Percentiles rank a stretch among this genome's conserved stretches.
phyloP scores from a whole-genome alignment of 92 coral and sea anemone genomes.

The Phenganax subtilis region DNA sequence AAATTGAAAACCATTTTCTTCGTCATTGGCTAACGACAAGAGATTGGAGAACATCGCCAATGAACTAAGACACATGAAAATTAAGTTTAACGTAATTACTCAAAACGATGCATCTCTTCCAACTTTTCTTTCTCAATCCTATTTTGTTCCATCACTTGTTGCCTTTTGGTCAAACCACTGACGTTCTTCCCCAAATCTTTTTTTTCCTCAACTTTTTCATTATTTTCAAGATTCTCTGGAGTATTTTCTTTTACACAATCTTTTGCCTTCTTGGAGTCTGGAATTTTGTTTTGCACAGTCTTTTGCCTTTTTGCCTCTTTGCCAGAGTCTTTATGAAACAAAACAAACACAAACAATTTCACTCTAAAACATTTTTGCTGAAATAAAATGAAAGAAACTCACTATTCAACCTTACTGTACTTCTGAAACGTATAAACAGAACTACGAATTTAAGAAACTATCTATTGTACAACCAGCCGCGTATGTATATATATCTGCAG shows the following conservation, averaged over 20 bases:
- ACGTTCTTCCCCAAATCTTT: neutral
- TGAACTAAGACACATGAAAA: no score
- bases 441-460: no score
- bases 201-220: neutral
- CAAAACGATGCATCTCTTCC: conserved; percentile 5
- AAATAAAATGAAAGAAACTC: neutral
- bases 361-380: neutral
- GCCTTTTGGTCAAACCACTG: neutral
- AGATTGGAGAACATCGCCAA: no score
- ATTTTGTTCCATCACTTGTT: conserved; percentile 1
- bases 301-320: neutral
- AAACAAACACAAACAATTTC: neutral
- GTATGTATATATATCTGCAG: no score
- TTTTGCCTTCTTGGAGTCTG: neutral
- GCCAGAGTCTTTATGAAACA: neutral
- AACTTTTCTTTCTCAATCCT: conserved; percentile 21
- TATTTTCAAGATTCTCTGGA: neutral
- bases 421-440: no score
- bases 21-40: no score
- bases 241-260: neutral
- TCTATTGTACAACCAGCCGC: no score
- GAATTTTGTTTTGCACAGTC: neutral
- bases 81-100: neutral
- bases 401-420: neutral
- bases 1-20: no score